A percentile compares a stretch with the other conserved stretches of the same genome.
Evolutionary conservation across 2,797 vertebrate species (phyloP).

Genomic region (Hemitrygon akajei): DNA sequence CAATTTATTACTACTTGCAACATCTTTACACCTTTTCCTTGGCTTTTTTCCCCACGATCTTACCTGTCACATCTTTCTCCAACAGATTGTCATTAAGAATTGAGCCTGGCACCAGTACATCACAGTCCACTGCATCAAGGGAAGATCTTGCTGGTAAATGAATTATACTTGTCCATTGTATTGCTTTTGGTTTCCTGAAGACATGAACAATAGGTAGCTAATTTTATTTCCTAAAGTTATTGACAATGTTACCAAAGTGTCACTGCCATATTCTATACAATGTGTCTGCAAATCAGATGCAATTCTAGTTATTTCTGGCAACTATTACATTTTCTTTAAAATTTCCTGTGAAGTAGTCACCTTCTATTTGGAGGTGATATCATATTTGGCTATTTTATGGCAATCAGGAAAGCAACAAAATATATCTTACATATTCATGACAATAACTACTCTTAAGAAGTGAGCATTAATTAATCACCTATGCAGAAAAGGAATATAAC

Average conservation of each 20-base stretch:
- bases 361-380: not conserved
- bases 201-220: not conserved
- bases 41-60: not conserved
- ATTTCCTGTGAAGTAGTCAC: not conserved
- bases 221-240: not conserved
- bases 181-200: not conserved
- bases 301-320: not conserved
- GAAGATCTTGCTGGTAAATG: conserved; percentile 82
- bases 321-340: not conserved
- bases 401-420: not conserved
- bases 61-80: conserved; percentile 45
- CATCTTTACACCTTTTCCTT: not conserved
- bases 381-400: not conserved
- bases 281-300: not conserved
- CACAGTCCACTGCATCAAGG: conserved; percentile 81
- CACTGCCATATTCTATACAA: not conserved
- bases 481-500: not conserved
- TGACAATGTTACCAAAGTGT: not conserved
- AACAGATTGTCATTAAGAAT: conserved; percentile 91
- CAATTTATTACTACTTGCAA: not conserved
- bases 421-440: no score
- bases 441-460: not conserved
- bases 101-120: conserved; percentile 90
- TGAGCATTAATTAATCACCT: not conserved
- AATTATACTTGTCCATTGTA: not conserved